Evolutionary conservation across 1,140 invertebrate species (phyloP), one percentile per base, ranked within the genome.

Genomic region (Nymphalis io): DNA sequence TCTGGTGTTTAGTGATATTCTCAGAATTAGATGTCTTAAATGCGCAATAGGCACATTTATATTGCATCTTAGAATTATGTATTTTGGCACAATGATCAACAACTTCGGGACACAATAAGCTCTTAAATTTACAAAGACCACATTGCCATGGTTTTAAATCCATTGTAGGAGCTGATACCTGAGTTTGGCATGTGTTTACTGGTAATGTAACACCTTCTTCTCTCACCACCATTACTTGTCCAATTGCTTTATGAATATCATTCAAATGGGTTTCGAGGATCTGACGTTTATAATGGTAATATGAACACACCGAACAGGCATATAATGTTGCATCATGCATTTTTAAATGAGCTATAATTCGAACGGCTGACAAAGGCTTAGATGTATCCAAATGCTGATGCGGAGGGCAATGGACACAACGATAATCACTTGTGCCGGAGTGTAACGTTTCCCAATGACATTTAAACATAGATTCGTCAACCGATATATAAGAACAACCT

Each of bases 391-490:
- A 62, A 72, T 83, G 89, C 68, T 79, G 90, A 73, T 78, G 75
- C 0, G 70, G 85, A 57, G 86, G 91, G 81, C 96, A 97, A 84
- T 96, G 96, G 3, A 94, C 93, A 85, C 96, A 97, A 61, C 92
- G 92, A 83, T 94, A 96, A 42, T 83, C 72, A 78, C 21, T 88
- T 73, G 78, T 94, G 92, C 71, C 95, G 86, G 92, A 91, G 78
- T 97, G 96, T 33, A 96, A 84, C 1, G 95, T 94, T 72, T 94
- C 94, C 83, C 96, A 93, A 82, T 97, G 96, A 83, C 93, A 93
- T 40, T 94, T 92, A 27, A 96, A 90, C 93, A 96, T 95, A 3
- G 88, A 91, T 76, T 96, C 95, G 79, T 95, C 94, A 0, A 95
- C 92, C 1, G 95, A 95, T 62, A 95, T 92, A 80, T 96, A 96